Evolutionary conservation across 2,888 invertebrate genomes (phyloP).

Genomic region (Trachelus troglodyta): DNA sequence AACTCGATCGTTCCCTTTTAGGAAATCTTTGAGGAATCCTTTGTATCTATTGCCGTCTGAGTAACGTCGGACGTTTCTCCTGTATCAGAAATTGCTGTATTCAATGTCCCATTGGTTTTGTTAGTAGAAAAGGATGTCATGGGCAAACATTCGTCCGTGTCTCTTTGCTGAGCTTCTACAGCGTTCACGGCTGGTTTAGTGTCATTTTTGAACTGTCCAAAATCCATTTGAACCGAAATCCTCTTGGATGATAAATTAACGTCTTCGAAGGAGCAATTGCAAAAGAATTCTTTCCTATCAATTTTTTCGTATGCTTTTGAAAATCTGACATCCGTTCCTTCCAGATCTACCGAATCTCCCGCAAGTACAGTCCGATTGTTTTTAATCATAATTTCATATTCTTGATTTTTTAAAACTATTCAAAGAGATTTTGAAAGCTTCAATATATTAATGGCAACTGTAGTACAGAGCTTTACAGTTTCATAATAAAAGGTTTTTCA

Average conservation of each 20-base stretch:
- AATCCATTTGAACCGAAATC: too few species aligned
- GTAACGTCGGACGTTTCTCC: background rate
- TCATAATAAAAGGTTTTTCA: background rate
- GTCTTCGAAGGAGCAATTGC: background rate
- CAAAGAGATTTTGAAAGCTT: background rate
- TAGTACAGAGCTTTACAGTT: background rate
- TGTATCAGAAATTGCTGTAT: background rate
- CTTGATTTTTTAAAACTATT: background rate
- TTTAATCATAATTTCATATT: background rate
- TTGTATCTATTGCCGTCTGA: too few species aligned
- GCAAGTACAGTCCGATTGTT: background rate
- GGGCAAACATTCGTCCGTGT: too few species aligned
- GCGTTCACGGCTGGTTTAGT: too few species aligned
- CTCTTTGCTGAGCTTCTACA: too few species aligned
- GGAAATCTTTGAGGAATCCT: too few species aligned
- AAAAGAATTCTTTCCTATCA: background rate
- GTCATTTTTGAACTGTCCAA: too few species aligned
- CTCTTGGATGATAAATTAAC: too few species aligned
- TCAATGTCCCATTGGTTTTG: background rate
- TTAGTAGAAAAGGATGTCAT: too few species aligned
- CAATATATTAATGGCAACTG: background rate
- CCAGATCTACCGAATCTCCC: background rate
- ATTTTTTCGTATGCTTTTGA: background rate
- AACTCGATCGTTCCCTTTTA: too few species aligned
- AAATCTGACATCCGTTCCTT: background rate